Percentiles rank a stretch among this genome's conserved stretches.
Evolutionary conservation across 2,888 invertebrate species (phyloP).

Genomic region (Thereva unica): DNA sequence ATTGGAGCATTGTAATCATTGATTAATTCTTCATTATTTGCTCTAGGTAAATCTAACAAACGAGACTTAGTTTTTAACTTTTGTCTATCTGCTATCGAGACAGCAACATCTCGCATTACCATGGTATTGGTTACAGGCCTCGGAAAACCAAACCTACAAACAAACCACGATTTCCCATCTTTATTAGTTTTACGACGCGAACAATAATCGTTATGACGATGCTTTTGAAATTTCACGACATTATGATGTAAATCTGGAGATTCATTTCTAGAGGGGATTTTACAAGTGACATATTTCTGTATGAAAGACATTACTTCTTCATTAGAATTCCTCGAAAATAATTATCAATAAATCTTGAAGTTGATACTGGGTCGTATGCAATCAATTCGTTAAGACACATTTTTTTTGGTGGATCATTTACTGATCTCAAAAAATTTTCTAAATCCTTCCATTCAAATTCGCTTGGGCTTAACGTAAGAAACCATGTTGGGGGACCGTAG

Average conservation of each 20-base stretch:
- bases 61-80: conserved; percentile 8
- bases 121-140: conserved; percentile 23
- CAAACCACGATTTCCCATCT: conserved; percentile 24
- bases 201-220: conserved; percentile 43
- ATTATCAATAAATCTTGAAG: neutral
- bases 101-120: conserved; percentile 6
- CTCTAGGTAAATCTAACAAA: conserved; percentile 35
- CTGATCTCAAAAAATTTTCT: too few relatives aligned
- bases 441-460: too few relatives aligned
- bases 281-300: too few relatives aligned
- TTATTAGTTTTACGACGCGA: conserved; percentile 39
- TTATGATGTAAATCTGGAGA: conserved; percentile 41
- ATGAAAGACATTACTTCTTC: too few relatives aligned
- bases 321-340: neutral
- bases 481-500: too few relatives aligned
- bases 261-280: neutral
- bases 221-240: conserved; percentile 30
- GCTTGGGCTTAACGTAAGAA: too few relatives aligned
- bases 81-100: neutral
- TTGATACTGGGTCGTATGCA: too few relatives aligned
- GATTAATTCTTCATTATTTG: conserved; percentile 17
- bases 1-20: too few relatives aligned
- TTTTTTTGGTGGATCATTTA: too few relatives aligned
- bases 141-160: conserved; percentile 45
- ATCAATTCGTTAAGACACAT: too few relatives aligned